Percentiles rank a stretch among this genome's conserved stretches.
These are phyloP conservation scores for Onychomys torridus DNA, from an alignment of 2,797 vertebrate species.

Conservation along the genomic window DNA sequence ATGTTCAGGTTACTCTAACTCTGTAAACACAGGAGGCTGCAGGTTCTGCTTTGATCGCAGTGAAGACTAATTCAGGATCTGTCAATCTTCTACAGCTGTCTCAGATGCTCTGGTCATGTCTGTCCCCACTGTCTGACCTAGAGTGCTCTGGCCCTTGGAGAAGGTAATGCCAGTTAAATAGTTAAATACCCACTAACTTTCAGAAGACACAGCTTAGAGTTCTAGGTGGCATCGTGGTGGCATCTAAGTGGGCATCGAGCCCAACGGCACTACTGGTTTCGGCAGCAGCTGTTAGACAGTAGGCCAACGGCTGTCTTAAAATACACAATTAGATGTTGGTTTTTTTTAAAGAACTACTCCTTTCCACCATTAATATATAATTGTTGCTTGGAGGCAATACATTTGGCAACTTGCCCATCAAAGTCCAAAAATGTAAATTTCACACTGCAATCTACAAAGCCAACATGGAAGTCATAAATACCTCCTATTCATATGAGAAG, in stretches of 20 bases:
- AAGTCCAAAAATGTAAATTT: not conserved
- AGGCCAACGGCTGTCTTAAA: not conserved
- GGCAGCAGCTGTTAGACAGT: not conserved
- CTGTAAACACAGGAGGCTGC: not conserved
- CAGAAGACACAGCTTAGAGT: not conserved
- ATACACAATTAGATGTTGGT: not conserved
- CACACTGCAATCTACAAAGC: not conserved
- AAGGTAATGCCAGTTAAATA: not conserved
- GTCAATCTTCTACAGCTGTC: not conserved
- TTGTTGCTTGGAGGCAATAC: not conserved
- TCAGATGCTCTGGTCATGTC: not conserved
- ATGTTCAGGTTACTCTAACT: not conserved
- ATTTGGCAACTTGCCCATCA: not conserved
- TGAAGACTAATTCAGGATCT: not conserved
- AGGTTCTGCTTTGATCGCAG: not conserved
- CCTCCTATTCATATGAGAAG: rapidly evolving
- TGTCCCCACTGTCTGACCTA: not conserved
- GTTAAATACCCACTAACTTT: not conserved
- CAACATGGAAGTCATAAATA: rapidly evolving
- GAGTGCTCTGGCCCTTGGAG: not conserved
- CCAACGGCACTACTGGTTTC: not conserved
- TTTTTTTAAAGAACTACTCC: not conserved
- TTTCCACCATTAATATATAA: not conserved
- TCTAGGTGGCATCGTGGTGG: not conserved
- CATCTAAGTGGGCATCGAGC: not conserved